Evolutionary conservation across 2,888 invertebrate genomes (phyloP).

Genomic region (Diplazon laetatorius): DNA sequence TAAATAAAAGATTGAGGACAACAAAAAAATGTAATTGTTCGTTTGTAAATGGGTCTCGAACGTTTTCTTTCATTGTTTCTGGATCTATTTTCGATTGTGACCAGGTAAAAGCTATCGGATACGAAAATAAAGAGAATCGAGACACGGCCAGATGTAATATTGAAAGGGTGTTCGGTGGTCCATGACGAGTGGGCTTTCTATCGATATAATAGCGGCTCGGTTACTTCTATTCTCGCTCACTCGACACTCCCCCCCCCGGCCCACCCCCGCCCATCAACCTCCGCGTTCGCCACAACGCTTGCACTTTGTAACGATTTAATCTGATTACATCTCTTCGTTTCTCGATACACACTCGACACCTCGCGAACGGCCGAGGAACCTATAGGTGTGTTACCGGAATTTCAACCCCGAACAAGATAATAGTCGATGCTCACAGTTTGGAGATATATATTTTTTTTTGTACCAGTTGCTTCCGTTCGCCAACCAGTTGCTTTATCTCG

Average conservation of each 20-base stretch:
- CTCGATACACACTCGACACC: slow-evolving; percentile 50
- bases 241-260: slow-evolving; percentile 26
- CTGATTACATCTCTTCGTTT: slow-evolving; percentile 61
- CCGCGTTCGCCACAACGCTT: too few species aligned
- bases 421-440: slow-evolving; percentile 37
- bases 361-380: too few species aligned
- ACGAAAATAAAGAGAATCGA: neutral
- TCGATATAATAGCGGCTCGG: slow-evolving; percentile 38
- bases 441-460: slow-evolving; percentile 51
- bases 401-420: slow-evolving; percentile 25
- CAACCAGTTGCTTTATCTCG: slow-evolving; percentile 61
- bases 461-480: slow-evolving; percentile 61
- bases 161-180: slow-evolving; percentile 14
- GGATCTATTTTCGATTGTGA: neutral
- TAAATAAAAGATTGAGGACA: too few species aligned
- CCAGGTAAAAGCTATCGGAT: neutral
- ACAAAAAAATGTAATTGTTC: too few species aligned
- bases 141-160: slow-evolving; percentile 17
- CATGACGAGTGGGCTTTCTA: slow-evolving; percentile 5
- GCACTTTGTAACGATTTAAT: slow-evolving; percentile 41
- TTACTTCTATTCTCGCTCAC: slow-evolving; percentile 47
- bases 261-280: too few species aligned
- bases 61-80: neutral
- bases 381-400: too few species aligned
- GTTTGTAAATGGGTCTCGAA: neutral